Percentiles rank a stretch among this genome's conserved stretches.
These are phyloP conservation scores for Tenthredo mesomela DNA, from an alignment of 2,888 invertebrate species.

Conservation along the genomic window DNA sequence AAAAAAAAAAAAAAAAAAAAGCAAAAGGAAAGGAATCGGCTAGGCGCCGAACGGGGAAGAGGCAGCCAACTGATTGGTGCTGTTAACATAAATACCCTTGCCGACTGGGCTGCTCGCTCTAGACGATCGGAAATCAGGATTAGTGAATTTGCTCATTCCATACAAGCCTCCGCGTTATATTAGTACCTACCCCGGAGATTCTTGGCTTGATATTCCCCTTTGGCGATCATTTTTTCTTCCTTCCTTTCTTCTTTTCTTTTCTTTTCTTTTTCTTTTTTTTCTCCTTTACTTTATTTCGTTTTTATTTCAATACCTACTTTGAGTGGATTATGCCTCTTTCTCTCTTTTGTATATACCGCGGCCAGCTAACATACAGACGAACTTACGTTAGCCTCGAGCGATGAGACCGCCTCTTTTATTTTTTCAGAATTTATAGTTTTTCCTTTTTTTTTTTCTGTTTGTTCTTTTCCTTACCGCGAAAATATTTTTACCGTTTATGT, in stretches of 20 bases:
- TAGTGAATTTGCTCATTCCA: constrained; percentile 66
- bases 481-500: background rate
- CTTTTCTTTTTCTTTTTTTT: background rate
- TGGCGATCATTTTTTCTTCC: background rate
- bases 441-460: background rate
- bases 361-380: background rate
- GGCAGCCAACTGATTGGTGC: constrained; percentile 70
- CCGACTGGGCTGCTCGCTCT: constrained; percentile 52
- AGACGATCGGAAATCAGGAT: constrained; percentile 71
- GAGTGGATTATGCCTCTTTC: background rate
- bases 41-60: constrained; percentile 38
- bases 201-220: constrained; percentile 3
- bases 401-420: background rate
- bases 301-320: background rate
- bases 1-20: background rate
- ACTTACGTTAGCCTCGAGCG: background rate
- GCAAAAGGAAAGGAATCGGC: background rate
- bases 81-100: constrained; percentile 69
- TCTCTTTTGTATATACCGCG: background rate
- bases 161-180: constrained; percentile 4
- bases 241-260: background rate
- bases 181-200: constrained; percentile 5
- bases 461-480: background rate
- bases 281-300: background rate
- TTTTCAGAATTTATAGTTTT: background rate